Base-by-base conservation (phyloP, 2,888 invertebrate species). In the Aleiodes alternator region DNA sequence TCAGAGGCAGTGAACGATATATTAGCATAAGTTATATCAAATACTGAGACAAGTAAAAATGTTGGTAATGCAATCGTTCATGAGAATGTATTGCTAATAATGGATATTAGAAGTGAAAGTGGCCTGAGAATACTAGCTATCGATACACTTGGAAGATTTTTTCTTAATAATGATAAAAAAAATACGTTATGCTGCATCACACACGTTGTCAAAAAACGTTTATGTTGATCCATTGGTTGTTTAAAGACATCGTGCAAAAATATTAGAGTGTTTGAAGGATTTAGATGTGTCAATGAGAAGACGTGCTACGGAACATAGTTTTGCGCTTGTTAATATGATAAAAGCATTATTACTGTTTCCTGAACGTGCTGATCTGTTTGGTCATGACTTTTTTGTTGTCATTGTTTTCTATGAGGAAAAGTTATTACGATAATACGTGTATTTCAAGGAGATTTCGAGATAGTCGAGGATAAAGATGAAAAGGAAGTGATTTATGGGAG, bases 1-100 rank as follows among this genome's bases (percentile, higher is more conserved):
- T 99, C 98, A 9, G 99, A 99, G 91, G 97, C 98, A 29, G 99
- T 99, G 99, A 99, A 99, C 91, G 99, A 99, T 90, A 99, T 99
- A 87, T 92, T 99, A 80, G 99, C 99, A 11, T 99, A 99, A 91
- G 98, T 99, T 50, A 99, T 99, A 34, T 99, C 99, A 69, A 99
- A 99, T 90, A 99, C 99, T 29, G 99, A 99, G 91, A 99, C 99
- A 6, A 98, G 97, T 90, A 99, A 99, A 92, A 99, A 99, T 91
- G 99, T 99, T 31, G 99, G 99, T 81, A 99, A 99, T 91, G 99
- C 99, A 55, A 99, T 99, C 89, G 91, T 99, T n/a, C 99, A 99
- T 90, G 99, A 99, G 91, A 99, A 99, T 7, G 99, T 99, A 5
- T 92, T 99, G 53, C 98, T 99, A 23, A 99, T 99, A 78, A 99